Evolutionary conservation across 2,888 invertebrate species (phyloP).

Genomic region (Apodemia zela): DNA sequence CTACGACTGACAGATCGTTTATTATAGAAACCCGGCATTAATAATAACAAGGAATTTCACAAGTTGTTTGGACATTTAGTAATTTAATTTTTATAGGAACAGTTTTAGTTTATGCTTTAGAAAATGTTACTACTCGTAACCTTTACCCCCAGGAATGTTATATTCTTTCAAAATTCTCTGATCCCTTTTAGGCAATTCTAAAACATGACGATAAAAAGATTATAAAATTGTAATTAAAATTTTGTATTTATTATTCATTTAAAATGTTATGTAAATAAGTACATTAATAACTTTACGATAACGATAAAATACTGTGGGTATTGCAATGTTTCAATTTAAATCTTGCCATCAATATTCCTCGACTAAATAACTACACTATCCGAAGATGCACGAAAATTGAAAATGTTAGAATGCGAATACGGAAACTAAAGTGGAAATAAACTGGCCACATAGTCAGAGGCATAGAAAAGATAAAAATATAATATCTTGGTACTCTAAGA

Average conservation of each 20-base stretch:
- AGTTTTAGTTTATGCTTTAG: too few species aligned
- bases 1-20: too few species aligned
- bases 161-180: too few species aligned
- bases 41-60: too few species aligned
- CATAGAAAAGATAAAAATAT: constrained; percentile 5
- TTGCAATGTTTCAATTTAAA: too few species aligned
- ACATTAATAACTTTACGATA: not conserved
- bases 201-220: not conserved
- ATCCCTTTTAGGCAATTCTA: too few species aligned
- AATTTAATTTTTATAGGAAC: too few species aligned
- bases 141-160: too few species aligned
- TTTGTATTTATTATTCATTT: not conserved
- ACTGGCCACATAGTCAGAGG: constrained; percentile 20
- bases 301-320: not conserved
- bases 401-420: constrained; percentile 16
- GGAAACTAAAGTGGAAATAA: constrained; percentile 20
- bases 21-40: too few species aligned
- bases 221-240: not conserved
- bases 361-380: constrained; percentile 16
- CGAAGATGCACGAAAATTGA: constrained; percentile 18
- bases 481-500: not conserved
- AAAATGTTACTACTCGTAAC: too few species aligned
- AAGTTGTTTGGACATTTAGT: too few species aligned
- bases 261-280: not conserved
- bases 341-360: too few species aligned